Evolutionary conservation across 2,113 vertebrate genomes (phyloP).

Genomic region (Petroica traversi): DNA sequence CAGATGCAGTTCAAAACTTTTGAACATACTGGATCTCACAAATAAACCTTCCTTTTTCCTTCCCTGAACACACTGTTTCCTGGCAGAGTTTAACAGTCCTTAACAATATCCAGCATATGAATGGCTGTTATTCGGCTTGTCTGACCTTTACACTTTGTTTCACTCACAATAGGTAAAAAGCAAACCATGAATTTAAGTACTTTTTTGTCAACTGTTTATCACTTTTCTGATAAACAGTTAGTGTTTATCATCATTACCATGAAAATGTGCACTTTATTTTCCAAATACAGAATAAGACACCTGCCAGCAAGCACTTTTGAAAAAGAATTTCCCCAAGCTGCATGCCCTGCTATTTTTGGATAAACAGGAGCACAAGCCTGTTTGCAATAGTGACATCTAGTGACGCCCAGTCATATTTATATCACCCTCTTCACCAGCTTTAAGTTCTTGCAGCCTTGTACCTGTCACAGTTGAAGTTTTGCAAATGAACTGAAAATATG

Average conservation of each 20-base stretch:
- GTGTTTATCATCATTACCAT: neutral
- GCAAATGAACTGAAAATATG: neutral
- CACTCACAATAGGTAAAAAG: neutral
- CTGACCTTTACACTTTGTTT: neutral
- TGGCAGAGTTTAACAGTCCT: neutral
- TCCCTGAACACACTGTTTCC: neutral
- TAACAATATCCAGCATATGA: neutral
- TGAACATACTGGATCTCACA: neutral
- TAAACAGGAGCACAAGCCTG: neutral
- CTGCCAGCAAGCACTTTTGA: neutral
- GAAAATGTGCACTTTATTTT: neutral
- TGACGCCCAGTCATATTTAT: neutral
- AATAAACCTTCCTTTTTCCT: neutral
- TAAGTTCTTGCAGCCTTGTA: neutral
- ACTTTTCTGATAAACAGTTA: neutral
- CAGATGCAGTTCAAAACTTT: neutral
- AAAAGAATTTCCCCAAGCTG: neutral
- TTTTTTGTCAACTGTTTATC: neutral
- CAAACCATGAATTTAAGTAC: neutral
- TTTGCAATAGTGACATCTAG: constrained; percentile 44
- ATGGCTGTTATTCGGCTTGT: fast-evolving
- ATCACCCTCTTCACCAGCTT: neutral
- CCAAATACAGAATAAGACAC: neutral
- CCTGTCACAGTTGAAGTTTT: neutral
- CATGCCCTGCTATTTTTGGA: neutral